Conservation (phyloP, 2,113 vertebrate species). For the Xiphias gladius region DNA sequence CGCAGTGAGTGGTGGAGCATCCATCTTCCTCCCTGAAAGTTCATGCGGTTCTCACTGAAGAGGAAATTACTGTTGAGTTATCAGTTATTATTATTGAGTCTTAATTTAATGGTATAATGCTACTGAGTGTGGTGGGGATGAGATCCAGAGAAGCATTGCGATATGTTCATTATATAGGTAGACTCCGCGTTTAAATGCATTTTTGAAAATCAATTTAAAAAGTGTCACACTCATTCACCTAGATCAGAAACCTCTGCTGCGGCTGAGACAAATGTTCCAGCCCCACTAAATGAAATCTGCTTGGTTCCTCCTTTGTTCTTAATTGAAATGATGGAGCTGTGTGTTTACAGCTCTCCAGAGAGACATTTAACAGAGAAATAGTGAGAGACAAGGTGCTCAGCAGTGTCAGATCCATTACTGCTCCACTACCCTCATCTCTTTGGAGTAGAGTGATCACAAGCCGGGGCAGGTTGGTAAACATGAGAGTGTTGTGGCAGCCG, state of each 20-base stretch:
- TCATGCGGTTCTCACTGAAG: conserved; percentile 19
- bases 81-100: conserved; percentile 25
- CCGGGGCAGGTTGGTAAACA: too few species aligned
- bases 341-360: background rate
- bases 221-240: background rate
- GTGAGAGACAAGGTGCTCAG: background rate
- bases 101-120: conserved; percentile 19
- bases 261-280: background rate
- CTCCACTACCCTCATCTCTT: too few species aligned
- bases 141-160: background rate
- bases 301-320: background rate
- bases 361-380: background rate
- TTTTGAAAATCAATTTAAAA: background rate
- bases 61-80: conserved; percentile 51
- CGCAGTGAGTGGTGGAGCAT: conserved; percentile 7
- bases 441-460: too few species aligned
- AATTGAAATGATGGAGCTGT: background rate
- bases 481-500: too few species aligned
- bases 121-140: background rate
- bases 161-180: background rate
- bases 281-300: background rate
- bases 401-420: too few species aligned
- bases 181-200: background rate
- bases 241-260: background rate
- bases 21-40: conserved; percentile 44